Percentiles rank a stretch among this genome's conserved stretches.
phyloP scores from a whole-genome alignment of 2,797 vertebrate species.

The Lateolabrax maculatus region DNA sequence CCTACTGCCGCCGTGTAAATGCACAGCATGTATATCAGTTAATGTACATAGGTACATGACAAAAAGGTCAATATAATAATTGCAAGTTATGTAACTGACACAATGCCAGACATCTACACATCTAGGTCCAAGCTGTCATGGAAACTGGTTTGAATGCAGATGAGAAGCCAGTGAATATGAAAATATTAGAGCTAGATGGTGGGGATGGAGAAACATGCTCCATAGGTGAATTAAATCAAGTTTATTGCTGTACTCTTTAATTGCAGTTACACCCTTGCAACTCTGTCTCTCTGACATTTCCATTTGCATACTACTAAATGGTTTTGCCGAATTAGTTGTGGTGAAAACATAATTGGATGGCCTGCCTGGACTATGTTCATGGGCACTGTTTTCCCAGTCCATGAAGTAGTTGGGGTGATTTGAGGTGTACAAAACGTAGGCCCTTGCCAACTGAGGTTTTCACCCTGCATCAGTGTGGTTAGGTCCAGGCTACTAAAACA shows the following conservation, averaged over 20 bases:
- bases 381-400: too few relatives aligned
- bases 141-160: background rate
- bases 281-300: background rate
- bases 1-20: background rate
- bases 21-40: too few relatives aligned
- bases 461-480: background rate
- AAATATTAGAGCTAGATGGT: background rate
- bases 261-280: background rate
- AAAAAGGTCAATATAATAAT: background rate
- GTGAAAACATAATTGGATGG: background rate
- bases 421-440: background rate
- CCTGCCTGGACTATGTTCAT: background rate
- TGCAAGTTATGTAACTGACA: slow-evolving; percentile 7
- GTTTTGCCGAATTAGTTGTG: background rate
- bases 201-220: background rate
- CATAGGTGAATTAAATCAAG: background rate
- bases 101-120: background rate
- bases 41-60: background rate
- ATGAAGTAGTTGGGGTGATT: background rate
- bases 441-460: background rate
- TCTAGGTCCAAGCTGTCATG: slow-evolving; percentile 10
- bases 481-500: background rate
- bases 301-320: background rate
- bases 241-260: background rate
- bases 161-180: background rate